Evolutionary conservation across 2,888 invertebrate species (phyloP).

Genomic region (Augochlorella aurata): DNA sequence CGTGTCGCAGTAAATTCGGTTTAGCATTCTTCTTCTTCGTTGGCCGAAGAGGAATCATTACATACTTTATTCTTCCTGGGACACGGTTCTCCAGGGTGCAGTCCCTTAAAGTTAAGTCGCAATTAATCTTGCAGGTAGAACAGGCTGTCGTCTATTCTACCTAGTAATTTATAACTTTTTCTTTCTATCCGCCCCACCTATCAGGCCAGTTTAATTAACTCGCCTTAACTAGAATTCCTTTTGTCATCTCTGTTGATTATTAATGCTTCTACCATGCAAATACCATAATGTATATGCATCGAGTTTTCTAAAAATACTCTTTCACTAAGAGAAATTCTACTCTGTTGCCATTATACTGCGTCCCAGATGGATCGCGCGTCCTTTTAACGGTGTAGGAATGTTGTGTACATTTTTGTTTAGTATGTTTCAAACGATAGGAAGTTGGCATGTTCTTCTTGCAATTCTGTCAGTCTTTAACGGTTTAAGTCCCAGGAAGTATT

Average conservation of each 20-base stretch:
- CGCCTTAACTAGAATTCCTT: background rate
- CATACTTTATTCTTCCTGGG: background rate
- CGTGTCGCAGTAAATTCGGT: background rate
- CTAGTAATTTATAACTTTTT: background rate
- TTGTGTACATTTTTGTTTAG: no score
- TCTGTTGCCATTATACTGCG: no score
- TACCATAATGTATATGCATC: background rate
- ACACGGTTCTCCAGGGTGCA: background rate
- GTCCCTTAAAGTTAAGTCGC: background rate
- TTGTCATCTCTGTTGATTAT: background rate
- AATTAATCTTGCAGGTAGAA: slow-evolving; percentile 2
- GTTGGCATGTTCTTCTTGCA: no score
- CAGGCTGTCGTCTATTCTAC: background rate
- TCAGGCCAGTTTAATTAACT: background rate
- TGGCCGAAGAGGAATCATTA: background rate
- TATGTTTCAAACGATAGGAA: no score
- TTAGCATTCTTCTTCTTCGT: background rate
- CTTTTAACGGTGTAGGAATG: no score
- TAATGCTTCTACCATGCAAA: background rate
- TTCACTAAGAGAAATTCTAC: no score
- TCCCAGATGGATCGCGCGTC: no score
- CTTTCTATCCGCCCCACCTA: background rate
- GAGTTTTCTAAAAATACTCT: no score
- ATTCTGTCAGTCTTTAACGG: no score
- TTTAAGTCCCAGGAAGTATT: no score